Base-by-base conservation (phyloP, 2,888 invertebrate genomes). In the Eupithecia exiguata region DNA sequence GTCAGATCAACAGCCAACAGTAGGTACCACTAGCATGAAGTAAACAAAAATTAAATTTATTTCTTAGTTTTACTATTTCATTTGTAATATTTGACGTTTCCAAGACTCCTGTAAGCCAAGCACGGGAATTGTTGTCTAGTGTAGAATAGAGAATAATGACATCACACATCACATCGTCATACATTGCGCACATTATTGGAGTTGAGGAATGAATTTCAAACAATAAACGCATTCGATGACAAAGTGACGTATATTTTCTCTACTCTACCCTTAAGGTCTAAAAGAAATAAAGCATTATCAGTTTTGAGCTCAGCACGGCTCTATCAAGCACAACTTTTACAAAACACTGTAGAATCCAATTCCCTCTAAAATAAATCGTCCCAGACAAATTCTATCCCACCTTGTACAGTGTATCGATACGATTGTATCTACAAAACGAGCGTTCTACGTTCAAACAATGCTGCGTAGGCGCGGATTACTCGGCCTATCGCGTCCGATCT, bases 381-480 rank as follows among this genome's bases (percentile, higher is more conserved):
- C 14, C 46, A 30, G 76, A 76, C 76, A 76, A 77, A 74, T 77
- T 68, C 70, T 68, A 63, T 61, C 63, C 62, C 71, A 72, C 84
- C 84, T 77, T 84, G 81, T 83, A 84, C 68, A 83, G 84, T 70
- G 70, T 81, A 75, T 75, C 75, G 70, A 36, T 10, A 35, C 71
- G 76, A 76, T 73, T 49, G 72, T 77, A 79, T 78, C 81, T 70
- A 85, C 87, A 84, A 81, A 83, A 75, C 81, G 78, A 80, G 79
- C 80, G 77, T 77, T 78, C 83, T 84, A 72, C 81, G 80, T 85
- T 84, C 84, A 84, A 86, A 92, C 92, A 92, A 92, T 92, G 87
- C 68, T 68, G 75, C 71, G 92, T 92, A 82, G 92, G 92, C 87
- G 87, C 84, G 82, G 87, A 89, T 88, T 88, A 87, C 84, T 84